These are phyloP conservation scores for Glossosoma conforme DNA, from an alignment of 1,140 invertebrate species.

Conservation along the genomic window DNA sequence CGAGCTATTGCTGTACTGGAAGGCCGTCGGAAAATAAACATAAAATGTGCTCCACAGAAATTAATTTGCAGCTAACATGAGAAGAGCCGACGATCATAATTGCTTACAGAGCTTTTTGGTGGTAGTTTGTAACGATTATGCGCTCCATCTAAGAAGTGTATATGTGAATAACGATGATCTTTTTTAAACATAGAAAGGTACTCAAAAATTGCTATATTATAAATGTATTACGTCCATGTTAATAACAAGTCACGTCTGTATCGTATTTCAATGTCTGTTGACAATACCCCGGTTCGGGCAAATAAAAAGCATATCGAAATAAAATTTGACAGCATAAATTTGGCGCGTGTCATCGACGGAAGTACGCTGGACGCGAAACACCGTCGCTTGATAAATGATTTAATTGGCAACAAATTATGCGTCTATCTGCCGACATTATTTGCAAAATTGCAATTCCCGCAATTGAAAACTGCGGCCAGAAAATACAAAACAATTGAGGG, in stretches of 20 bases:
- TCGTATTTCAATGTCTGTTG: not conserved
- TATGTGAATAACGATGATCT: no score
- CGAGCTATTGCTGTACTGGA: no score
- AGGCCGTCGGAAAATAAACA: no score
- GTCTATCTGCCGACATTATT: constrained; percentile 9
- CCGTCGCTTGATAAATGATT: constrained; percentile 8
- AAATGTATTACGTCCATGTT: constrained; percentile 5
- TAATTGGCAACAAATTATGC: constrained; percentile 5
- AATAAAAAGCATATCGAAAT: not conserved
- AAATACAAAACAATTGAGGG: constrained; percentile 15
- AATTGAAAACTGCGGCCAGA: constrained; percentile 16
- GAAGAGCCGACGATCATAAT: no score
- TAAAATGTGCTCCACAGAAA: no score
- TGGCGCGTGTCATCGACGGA: no score
- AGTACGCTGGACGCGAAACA: not conserved
- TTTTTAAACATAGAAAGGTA: no score
- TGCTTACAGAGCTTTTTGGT: no score
- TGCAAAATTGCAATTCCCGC: constrained; percentile 12
- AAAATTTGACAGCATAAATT: not conserved
- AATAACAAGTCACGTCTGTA: not conserved
- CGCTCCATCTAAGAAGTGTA: no score
- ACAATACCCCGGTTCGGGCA: not conserved
- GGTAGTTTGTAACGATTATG: no score
- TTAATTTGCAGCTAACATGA: no score
- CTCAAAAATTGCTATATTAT: constrained; percentile 16